Evolutionary conservation across 1,140 invertebrate species (phyloP).

Genomic region (Matsumurasca onukii): DNA sequence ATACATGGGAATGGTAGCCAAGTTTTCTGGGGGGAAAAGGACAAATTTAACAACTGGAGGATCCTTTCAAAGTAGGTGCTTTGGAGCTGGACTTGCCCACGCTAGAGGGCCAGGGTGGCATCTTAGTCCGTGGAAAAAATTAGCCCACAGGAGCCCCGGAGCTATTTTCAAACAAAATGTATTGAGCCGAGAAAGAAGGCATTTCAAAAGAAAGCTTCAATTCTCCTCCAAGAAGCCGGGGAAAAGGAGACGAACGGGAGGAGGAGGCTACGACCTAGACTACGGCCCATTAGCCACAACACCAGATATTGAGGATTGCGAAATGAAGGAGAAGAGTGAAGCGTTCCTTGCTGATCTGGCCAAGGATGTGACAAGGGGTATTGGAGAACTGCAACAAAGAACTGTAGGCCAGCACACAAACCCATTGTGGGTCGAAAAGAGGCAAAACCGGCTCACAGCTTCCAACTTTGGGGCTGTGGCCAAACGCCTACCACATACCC

Average conservation of each 20-base stretch:
- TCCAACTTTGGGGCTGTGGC: constrained; percentile 9
- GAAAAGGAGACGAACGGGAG: background rate
- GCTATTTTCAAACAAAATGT: background rate
- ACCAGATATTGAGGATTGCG: background rate
- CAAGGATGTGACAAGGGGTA: background rate
- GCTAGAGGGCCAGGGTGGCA: background rate
- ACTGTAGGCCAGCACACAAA: constrained; percentile 5
- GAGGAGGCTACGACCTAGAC: background rate
- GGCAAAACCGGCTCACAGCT: constrained; percentile 5
- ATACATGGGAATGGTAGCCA: too few species aligned
- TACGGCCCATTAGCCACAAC: background rate
- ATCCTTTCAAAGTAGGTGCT: background rate
- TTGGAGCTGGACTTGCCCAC: constrained; percentile 2
- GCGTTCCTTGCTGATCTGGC: background rate
- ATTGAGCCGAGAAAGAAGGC: background rate
- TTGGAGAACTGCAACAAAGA: background rate
- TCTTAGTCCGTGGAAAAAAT: constrained; percentile 18
- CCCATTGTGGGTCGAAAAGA: background rate
- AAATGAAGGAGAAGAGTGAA: background rate
- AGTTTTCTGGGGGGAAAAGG: too few species aligned
- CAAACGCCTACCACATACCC: background rate
- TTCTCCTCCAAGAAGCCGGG: background rate
- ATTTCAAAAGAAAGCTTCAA: background rate
- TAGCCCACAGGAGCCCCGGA: constrained; percentile 18
- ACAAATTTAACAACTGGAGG: background rate